Conservation (phyloP, 2,888 invertebrate species). For the Dryocosmus kuriphilus region DNA sequence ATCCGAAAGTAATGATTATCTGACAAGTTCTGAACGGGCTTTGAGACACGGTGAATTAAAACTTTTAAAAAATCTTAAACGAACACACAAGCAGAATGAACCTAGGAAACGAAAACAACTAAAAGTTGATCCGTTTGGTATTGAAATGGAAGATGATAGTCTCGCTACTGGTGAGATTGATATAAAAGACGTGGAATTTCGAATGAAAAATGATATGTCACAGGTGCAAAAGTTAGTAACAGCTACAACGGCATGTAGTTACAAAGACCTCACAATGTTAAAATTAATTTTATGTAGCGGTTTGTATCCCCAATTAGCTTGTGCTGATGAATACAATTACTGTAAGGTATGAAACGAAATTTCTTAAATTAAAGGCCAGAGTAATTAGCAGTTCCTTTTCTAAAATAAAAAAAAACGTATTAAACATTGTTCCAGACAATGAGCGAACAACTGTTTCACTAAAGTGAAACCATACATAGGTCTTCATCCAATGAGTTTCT, state of each 20-base stretch:
- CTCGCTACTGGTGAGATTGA: constrained; percentile 82
- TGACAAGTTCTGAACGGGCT: constrained; percentile 86
- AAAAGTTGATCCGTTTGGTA: constrained; percentile 85
- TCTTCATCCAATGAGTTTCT: constrained; percentile 93
- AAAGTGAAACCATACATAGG: constrained; percentile 93
- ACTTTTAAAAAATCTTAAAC: constrained; percentile 89
- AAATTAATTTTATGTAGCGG: constrained; percentile 94
- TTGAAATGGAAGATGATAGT: constrained; percentile 82
- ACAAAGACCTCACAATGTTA: constrained; percentile 84
- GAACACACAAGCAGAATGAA: constrained; percentile 85
- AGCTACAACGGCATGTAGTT: constrained; percentile 83
- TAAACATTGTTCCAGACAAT: constrained; percentile 80
- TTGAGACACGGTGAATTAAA: constrained; percentile 93
- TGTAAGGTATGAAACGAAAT: constrained; percentile 82
- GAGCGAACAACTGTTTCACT: constrained; percentile 90
- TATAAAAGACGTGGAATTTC: constrained; percentile 92
- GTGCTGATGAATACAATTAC: constrained; percentile 96
- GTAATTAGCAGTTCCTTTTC: not conserved
- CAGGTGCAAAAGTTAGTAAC: constrained; percentile 84
- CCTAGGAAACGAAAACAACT: constrained; percentile 87
- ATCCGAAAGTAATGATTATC: constrained; percentile 79
- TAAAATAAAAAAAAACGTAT: not conserved
- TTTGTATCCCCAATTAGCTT: constrained; percentile 95
- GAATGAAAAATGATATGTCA: constrained; percentile 87
- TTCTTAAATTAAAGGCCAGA: not conserved